phyloP scores from a whole-genome alignment of 2,888 invertebrate genomes.

The Melikaiella ostensackeni region DNA sequence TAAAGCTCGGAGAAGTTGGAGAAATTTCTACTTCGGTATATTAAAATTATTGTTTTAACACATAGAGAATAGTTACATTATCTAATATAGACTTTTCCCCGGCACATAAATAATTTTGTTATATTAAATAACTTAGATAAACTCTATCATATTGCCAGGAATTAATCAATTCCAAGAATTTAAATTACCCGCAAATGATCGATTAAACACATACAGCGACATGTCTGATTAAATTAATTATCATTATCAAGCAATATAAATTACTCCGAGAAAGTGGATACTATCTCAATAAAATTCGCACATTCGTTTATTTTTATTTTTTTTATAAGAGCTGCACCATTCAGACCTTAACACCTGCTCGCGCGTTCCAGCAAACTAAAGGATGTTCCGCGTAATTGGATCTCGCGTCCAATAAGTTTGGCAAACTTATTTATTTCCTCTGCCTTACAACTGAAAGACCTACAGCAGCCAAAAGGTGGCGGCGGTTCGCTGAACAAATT shows the following conservation, averaged over 20 bases:
- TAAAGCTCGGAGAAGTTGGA: too few species aligned
- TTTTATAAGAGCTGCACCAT: conserved; percentile 7
- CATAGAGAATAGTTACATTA: too few species aligned
- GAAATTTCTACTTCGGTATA: too few species aligned
- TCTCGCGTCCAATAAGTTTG: conserved; percentile 40
- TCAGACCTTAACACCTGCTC: conserved; percentile 31
- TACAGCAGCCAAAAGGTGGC: conserved; percentile 35
- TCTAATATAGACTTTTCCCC: too few species aligned
- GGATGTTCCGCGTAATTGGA: conserved; percentile 38
- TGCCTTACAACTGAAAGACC: conserved; percentile 31
- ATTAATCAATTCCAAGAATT: background rate
- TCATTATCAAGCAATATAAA: background rate
- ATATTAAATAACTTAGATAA: too few species aligned
- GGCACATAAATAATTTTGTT: too few species aligned
- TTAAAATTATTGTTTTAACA: too few species aligned
- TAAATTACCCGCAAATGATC: background rate
- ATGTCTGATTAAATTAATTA: background rate
- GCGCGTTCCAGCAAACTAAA: conserved; percentile 34
- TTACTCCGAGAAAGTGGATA: conserved; percentile 2
- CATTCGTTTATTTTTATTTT: background rate
- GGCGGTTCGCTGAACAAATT: conserved; percentile 33
- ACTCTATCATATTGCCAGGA: background rate
- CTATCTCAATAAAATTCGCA: conserved; percentile 13
- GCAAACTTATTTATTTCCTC: conserved; percentile 39
- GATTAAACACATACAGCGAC: background rate